Evolutionary conservation across 2,113 vertebrate species (phyloP).

Genomic region (Gymnogyps californianus): DNA sequence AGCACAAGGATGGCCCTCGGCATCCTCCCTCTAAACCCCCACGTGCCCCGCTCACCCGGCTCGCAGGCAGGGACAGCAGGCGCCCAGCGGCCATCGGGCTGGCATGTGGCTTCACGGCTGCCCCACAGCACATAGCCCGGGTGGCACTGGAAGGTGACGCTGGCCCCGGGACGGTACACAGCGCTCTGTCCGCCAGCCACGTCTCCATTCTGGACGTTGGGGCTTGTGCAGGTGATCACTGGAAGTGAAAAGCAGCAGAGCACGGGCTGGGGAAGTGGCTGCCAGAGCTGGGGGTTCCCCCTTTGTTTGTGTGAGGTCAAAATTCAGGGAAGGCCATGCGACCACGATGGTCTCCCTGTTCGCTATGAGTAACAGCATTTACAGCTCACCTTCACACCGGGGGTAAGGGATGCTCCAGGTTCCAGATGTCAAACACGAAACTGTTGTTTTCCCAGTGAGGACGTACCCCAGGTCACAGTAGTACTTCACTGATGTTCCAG

Average conservation of each 20-base stretch:
- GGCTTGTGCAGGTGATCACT: conserved; percentile 12
- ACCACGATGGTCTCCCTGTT: fast-evolving
- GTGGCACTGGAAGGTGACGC: conserved; percentile 19
- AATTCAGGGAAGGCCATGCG: fast-evolving
- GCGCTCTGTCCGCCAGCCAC: background rate
- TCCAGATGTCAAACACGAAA: conserved; percentile 60
- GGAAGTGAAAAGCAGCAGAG: background rate
- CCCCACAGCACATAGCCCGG: background rate
- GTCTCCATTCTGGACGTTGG: background rate
- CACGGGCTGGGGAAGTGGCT: too few relatives aligned
- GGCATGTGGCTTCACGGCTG: background rate
- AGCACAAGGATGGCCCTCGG: background rate
- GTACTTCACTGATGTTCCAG: conserved; percentile 62
- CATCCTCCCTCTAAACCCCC: background rate
- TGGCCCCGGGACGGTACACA: background rate
- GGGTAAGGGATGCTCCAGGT: conserved; percentile 59
- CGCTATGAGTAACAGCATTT: fast-evolving
- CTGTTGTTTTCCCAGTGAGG: conserved; percentile 33
- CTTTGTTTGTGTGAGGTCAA: too few relatives aligned
- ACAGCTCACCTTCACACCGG: conserved; percentile 57
- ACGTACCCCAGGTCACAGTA: conserved; percentile 52
- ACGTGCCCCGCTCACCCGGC: background rate
- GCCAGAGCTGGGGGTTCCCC: too few relatives aligned
- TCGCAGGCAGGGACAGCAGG: background rate
- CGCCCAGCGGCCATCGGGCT: background rate